Evolutionary conservation across 2,797 vertebrate species (phyloP).

Genomic region (Lepus oiostolus): DNA sequence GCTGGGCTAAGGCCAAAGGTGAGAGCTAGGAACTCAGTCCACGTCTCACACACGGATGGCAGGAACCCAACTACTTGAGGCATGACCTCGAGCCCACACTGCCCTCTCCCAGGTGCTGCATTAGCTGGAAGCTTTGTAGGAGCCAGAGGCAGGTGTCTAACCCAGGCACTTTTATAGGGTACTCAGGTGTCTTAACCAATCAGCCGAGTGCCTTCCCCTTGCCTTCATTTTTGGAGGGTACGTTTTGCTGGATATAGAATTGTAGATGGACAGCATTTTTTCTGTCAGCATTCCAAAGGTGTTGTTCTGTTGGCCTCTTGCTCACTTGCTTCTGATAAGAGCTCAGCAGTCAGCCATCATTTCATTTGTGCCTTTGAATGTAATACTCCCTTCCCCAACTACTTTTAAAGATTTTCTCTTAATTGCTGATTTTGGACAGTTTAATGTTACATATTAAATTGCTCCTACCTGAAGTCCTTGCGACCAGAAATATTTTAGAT

Average conservation of each 20-base stretch:
- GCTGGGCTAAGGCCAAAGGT: no score
- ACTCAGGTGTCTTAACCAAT: no score
- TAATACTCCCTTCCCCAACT: background rate
- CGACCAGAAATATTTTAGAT: background rate
- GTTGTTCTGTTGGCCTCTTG: background rate
- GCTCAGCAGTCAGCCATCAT: background rate
- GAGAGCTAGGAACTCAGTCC: no score
- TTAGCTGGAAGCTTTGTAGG: no score
- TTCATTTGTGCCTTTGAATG: background rate
- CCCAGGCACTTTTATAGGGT: no score
- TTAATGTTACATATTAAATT: background rate
- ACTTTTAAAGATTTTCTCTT: constrained; percentile 2
- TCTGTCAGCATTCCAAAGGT: background rate
- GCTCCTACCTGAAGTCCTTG: background rate
- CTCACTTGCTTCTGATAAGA: background rate
- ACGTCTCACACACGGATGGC: no score
- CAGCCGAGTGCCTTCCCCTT: background rate
- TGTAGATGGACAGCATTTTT: background rate
- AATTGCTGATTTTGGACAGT: constrained; percentile 39
- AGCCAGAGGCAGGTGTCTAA: no score
- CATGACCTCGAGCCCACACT: no score
- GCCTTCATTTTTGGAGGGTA: constrained; percentile 23
- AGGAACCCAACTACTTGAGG: no score
- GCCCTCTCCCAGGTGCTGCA: no score
- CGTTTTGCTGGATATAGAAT: background rate